These are phyloP conservation scores for Pampusana beccarii DNA, from an alignment of 2,113 vertebrate species.

Conservation along the genomic window DNA sequence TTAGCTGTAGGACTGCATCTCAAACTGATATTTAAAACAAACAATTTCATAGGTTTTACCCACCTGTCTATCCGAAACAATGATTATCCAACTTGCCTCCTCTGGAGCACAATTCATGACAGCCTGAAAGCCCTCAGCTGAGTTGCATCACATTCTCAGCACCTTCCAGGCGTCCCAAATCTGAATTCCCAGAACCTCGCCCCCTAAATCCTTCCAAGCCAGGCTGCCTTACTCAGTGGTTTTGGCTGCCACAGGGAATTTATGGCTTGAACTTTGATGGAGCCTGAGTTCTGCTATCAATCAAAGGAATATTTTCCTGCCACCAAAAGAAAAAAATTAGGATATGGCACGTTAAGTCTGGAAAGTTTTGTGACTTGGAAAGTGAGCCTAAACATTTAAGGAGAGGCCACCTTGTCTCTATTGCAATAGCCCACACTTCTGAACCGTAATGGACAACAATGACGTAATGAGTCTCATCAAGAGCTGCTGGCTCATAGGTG, in stretches of 20 bases:
- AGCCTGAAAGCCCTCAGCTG: background rate
- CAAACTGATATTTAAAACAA: background rate
- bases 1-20: background rate
- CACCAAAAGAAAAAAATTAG: background rate
- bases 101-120: background rate
- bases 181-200: background rate
- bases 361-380: background rate
- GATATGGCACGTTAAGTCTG: background rate
- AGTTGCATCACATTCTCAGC: background rate
- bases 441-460: background rate
- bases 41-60: background rate
- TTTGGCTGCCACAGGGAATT: conserved; percentile 17
- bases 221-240: background rate
- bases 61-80: background rate
- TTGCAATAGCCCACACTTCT: background rate
- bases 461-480: background rate
- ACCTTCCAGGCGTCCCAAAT: conserved; percentile 22
- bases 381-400: background rate
- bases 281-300: background rate
- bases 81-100: background rate
- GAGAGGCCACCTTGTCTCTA: background rate
- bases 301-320: background rate
- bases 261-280: background rate
- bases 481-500: background rate
- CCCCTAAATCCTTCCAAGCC: background rate